phyloP scores from a whole-genome alignment of 2,113 vertebrate genomes.

The Pteronura brasiliensis region DNA sequence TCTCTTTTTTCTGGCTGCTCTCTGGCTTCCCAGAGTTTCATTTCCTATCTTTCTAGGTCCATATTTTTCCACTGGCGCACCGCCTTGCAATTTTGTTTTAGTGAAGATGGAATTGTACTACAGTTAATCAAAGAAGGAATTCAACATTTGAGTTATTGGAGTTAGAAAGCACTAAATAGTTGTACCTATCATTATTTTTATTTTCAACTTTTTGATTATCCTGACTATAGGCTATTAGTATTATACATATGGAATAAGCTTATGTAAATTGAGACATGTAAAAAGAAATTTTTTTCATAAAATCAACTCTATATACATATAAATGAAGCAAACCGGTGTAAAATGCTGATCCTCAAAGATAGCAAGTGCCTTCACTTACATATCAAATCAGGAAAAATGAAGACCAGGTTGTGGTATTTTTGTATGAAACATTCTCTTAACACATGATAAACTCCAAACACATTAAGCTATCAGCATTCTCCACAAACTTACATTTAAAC shows the following conservation, averaged over 20 bases:
- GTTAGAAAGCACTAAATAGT: neutral
- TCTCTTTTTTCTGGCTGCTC: neutral
- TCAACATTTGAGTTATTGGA: neutral
- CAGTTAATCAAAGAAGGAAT: neutral
- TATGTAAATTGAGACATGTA: neutral
- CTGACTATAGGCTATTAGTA: neutral
- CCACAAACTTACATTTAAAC: constrained; percentile 76
- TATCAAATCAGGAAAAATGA: constrained; percentile 27
- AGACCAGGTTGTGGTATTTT: constrained; percentile 58
- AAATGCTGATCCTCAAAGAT: neutral
- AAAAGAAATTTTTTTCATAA: neutral
- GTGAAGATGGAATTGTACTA: neutral
- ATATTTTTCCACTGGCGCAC: neutral
- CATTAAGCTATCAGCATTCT: constrained; percentile 78
- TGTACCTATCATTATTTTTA: neutral
- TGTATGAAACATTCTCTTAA: constrained; percentile 76
- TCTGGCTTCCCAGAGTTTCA: neutral
- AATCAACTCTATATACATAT: neutral
- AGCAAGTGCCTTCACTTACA: neutral
- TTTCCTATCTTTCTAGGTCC: neutral
- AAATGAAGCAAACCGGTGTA: neutral
- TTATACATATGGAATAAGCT: neutral
- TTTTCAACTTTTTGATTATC: constrained; percentile 3
- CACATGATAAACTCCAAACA: constrained; percentile 71
- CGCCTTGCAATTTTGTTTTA: neutral